Conservation (phyloP, 2,888 invertebrate species). For the Psylliodes chrysocephalus region DNA sequence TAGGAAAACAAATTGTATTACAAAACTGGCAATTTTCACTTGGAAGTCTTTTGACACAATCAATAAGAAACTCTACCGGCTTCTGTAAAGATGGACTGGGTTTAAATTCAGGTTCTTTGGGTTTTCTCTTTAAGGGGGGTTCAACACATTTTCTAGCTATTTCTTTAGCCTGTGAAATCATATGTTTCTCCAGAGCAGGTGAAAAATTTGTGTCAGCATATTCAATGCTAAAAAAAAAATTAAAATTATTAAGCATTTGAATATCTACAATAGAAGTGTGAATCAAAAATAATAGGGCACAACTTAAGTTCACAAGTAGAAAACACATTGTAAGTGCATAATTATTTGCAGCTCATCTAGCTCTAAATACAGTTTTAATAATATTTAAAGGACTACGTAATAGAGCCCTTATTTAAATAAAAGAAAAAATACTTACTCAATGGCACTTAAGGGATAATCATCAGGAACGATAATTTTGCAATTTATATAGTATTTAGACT, state of each 20-base stretch:
- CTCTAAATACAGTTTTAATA: constrained; percentile 37
- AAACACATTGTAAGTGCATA: too few relatives aligned
- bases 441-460: constrained; percentile 69
- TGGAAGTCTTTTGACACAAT: constrained; percentile 71
- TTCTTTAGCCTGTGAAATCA: constrained; percentile 74
- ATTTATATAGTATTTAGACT: constrained; percentile 71
- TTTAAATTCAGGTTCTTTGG: constrained; percentile 69
- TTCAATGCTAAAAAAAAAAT: constrained; percentile 69
- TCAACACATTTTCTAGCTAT: constrained; percentile 76
- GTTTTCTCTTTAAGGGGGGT: constrained; percentile 70
- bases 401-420: too few relatives aligned
- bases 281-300: too few relatives aligned
- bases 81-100: constrained; percentile 72
- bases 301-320: too few relatives aligned
- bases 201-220: constrained; percentile 75
- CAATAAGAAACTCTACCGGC: constrained; percentile 70
- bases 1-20: constrained; percentile 70
- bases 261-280: too few relatives aligned
- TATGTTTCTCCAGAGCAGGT: constrained; percentile 69
- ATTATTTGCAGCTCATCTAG: too few relatives aligned
- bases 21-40: constrained; percentile 74
- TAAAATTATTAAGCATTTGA: too few relatives aligned
- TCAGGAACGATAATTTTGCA: constrained; percentile 72
- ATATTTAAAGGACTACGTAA: too few relatives aligned
- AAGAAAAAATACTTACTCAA: constrained; percentile 62